phyloP scores from a whole-genome alignment of 2,888 invertebrate genomes.

The Eupithecia pulchellata region DNA sequence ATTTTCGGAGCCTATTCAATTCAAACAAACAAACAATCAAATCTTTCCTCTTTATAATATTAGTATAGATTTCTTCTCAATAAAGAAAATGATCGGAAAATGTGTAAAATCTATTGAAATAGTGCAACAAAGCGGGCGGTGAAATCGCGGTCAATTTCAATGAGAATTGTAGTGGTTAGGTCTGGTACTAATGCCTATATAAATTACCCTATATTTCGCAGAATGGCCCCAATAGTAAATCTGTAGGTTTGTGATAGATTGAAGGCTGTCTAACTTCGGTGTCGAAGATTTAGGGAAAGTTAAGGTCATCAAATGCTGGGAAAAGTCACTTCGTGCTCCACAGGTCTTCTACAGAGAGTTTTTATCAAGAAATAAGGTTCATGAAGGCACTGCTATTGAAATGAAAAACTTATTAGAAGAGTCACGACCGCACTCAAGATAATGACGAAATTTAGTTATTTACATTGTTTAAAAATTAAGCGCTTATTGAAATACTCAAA shows the following conservation, averaged over 20 bases:
- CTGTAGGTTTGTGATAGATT: neutral
- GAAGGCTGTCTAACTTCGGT: neutral
- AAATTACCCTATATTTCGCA: neutral
- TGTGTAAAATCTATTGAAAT: neutral
- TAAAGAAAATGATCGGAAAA: neutral
- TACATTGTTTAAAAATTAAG: neutral
- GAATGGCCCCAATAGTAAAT: neutral
- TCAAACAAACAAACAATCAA: no score
- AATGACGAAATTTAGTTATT: neutral
- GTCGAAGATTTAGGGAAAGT: neutral
- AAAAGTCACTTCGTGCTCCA: neutral
- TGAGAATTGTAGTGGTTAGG: slow-evolving; percentile 53
- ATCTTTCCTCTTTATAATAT: no score
- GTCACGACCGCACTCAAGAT: no score
- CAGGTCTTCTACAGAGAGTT: no score
- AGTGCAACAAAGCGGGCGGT: neutral
- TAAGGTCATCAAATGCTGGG: neutral
- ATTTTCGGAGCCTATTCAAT: no score
- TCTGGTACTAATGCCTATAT: slow-evolving; percentile 11
- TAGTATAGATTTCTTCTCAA: neutral
- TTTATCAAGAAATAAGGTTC: no score
- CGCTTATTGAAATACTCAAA: neutral
- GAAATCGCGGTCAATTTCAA: slow-evolving; percentile 47
- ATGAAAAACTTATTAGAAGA: no score
- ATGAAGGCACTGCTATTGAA: no score